Evolutionary conservation across 2,797 vertebrate species (phyloP), one percentile per base, ranked within the genome.

Genomic region (Echeneis naucrates): DNA sequence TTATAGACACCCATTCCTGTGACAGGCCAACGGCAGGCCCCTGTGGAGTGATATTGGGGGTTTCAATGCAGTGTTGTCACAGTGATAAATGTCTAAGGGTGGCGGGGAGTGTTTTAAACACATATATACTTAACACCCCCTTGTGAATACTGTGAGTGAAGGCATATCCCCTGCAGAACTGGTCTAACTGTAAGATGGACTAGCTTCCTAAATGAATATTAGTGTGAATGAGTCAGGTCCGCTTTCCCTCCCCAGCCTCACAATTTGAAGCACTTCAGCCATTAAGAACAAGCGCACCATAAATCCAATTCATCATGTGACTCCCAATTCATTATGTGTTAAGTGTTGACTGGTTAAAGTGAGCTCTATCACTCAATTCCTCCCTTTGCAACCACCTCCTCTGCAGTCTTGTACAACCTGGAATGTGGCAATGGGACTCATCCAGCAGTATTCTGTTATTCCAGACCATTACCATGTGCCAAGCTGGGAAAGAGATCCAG

Each of bases 1-100:
- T 95, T 94, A 95, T 94, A 95, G 95, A 94, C 93, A 94, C 89
- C 93, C 93, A 93, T 91, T 93, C 85, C 88, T 89, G 83, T 92
- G 94, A 92, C 93, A 94, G 94, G 91, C 90, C 89, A 82, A 87
- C 72, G 78, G 78, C 83, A 86, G 87, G 89, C 95, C 94, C 92
- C 92, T 86, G 87, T 70, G 93, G 93, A 91, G 92, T 92, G 94
- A 92, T 95, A 92, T 89, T 83, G 87, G 83, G 90, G 91, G 88
- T 83, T 82, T 75, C 85, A 86, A 88, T 50, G 86, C 90, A 73
- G 83, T 68, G 45, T 84, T 92, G 94, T 94, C 94, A 92, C 83
- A 23, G 87, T 94, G 94, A 96, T 94, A 90, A 95, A 96, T 95
- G 92, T 93, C 94, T 72, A 78, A 75, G 81, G 91, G 89, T 88